Percentiles rank a stretch among this genome's conserved stretches.
Conservation (phyloP, 1,140 invertebrate genomes). For the Trissolcus basalis region DNA sequence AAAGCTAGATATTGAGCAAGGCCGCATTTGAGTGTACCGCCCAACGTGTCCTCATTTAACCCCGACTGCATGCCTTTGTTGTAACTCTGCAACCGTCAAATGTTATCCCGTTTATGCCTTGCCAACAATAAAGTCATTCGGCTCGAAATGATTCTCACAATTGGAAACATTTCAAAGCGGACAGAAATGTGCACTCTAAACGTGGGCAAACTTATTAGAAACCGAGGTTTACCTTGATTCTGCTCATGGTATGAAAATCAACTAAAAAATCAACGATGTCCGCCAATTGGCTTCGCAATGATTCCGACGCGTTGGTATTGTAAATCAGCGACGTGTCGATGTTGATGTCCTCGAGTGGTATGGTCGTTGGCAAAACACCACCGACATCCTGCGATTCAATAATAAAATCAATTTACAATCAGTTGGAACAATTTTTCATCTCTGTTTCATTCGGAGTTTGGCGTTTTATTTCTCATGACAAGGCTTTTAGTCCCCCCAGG, state of each 20-base stretch:
- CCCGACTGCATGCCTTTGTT: constrained; percentile 86
- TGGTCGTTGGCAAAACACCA: constrained; percentile 82
- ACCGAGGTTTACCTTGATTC: constrained; percentile 90
- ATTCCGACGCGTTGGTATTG: constrained; percentile 93
- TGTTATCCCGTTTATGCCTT: constrained; percentile 16
- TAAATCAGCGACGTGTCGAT: constrained; percentile 78
- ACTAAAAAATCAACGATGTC: constrained; percentile 97
- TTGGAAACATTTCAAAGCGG: too few relatives aligned
- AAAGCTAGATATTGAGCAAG: constrained; percentile 95
- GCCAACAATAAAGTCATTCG: constrained; percentile 13
- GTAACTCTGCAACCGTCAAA: constrained; percentile 81
- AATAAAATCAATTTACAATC: not conserved
- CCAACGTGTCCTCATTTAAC: constrained; percentile 95
- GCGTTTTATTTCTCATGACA: too few relatives aligned
- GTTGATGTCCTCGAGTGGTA: constrained; percentile 77
- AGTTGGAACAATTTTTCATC: too few relatives aligned
- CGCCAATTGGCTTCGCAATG: constrained; percentile 92
- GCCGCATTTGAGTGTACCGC: constrained; percentile 95
- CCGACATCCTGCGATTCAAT: constrained; percentile 83
- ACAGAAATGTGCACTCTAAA: not conserved
- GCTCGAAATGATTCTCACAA: not conserved
- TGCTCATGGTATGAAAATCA: constrained; percentile 96
- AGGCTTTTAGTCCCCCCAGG: too few relatives aligned
- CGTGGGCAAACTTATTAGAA: not conserved
- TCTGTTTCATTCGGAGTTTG: too few relatives aligned